Evolutionary conservation across 2,888 invertebrate species (phyloP), one percentile per base, ranked within the genome.

Genomic region (Cecidostiba fungosa): DNA sequence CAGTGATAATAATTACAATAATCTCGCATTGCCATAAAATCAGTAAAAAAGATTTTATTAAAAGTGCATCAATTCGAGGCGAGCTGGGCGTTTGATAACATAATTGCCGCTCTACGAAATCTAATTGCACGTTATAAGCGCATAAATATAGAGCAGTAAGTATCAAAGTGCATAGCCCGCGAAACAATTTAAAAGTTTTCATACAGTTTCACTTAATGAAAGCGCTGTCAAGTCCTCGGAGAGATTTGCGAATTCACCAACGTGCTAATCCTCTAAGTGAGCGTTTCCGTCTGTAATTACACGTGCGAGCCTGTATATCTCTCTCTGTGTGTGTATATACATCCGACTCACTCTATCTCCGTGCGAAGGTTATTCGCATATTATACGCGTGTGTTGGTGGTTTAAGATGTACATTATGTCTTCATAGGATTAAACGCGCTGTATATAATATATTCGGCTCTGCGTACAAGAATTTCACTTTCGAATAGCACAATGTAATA

Each of bases 251-350:
- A 79, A 80, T 74, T 76, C 54, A 43, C 62, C 70, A 62, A 59
- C 62, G 74, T 59, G 84, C 79, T 79, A 79, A 80, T 84, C 74
- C 47, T n/a, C 29, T 16, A 54, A 73, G 36, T 43, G 62, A 84
- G 69, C 50, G 78, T 74, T 84, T 78, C 54, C 85, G 39, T 72
- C 70, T 32, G 59, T 77, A 85, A 77, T 84, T 84, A 70, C 69
- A 32, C 59, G 62, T 32, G 77, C 26, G 77, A 54, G 69, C 32
- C 29, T 50, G 3, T 16, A 16, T 16, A 16, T 16, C 32, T 3
- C 32, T 3, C 50, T n/a, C 3, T 50, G 12, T 50, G 32, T 26
- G 14, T 47, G 23, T 54, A 16, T 47, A 14, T 76, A 39, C 26
- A 43, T 69, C 14, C 19, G 54, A 66, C 12, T 26, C 54, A 59